A percentile compares a stretch with the other conserved stretches of the same genome.
These are phyloP conservation scores for Lamellibrachia satsuma DNA, from an alignment of 2,888 invertebrate species.

Conservation along the genomic window DNA sequence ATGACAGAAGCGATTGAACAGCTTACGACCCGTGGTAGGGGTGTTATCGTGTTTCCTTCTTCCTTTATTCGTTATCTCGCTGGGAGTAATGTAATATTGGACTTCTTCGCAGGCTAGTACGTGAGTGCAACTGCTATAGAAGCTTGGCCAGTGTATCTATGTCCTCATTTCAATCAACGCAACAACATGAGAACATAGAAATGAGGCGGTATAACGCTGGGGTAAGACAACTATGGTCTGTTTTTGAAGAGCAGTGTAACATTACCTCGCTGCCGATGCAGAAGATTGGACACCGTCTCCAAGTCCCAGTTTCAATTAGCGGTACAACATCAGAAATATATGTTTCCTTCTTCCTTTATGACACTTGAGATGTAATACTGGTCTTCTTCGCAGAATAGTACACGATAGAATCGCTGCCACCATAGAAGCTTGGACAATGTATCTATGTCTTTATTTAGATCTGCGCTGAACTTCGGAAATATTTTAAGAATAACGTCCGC, in stretches of 20 bases:
- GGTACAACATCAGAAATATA: not conserved
- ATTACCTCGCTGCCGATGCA: not conserved
- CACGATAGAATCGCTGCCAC: not conserved
- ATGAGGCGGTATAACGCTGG: too few relatives aligned
- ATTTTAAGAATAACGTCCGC: not conserved
- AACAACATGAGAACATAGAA: too few relatives aligned
- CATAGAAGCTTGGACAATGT: not conserved
- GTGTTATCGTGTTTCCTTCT: not conserved
- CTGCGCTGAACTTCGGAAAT: not conserved
- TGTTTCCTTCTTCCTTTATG: not conserved
- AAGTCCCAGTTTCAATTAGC: not conserved
- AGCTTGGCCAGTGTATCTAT: too few relatives aligned
- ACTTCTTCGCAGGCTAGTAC: too few relatives aligned
- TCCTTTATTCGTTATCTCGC: not conserved
- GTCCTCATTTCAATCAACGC: too few relatives aligned
- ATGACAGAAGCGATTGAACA: not conserved
- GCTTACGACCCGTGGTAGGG: not conserved
- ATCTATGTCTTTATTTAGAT: not conserved
- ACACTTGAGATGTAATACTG: not conserved
- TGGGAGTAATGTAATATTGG: too few relatives aligned
- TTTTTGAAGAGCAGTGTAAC: not conserved
- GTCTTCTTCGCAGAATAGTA: not conserved
- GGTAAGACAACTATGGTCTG: too few relatives aligned
- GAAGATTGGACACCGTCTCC: not conserved
- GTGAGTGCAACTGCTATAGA: too few relatives aligned